Evolutionary conservation across 1,140 invertebrate species (phyloP).

Genomic region (Magallana angulata): DNA sequence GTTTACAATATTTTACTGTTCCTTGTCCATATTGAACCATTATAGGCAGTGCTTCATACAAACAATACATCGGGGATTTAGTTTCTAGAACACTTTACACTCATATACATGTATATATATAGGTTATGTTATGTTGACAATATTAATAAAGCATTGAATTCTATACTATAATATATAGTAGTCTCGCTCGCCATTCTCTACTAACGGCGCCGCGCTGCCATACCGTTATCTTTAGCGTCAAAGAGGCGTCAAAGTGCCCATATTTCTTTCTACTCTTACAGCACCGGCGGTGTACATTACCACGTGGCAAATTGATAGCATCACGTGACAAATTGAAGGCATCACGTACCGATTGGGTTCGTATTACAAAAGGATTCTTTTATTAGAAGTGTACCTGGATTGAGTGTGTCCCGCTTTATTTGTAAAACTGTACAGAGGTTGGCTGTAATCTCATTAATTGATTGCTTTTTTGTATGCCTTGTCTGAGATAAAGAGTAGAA

Average conservation of each 20-base stretch:
- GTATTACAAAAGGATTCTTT: neutral
- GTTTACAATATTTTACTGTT: no score
- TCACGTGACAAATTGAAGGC: neutral
- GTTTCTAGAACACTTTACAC: no score
- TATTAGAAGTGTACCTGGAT: neutral
- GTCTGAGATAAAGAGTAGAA: constrained; percentile 2
- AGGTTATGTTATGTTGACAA: no score
- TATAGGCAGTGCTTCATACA: no score
- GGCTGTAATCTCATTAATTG: neutral
- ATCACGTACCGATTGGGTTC: constrained; percentile 16
- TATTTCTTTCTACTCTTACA: neutral
- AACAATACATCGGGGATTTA: no score
- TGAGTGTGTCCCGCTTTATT: neutral
- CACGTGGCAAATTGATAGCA: neutral
- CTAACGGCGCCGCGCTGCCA: no score
- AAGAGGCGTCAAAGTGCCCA: neutral
- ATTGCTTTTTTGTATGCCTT: constrained; percentile 1
- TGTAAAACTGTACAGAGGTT: constrained; percentile 3
- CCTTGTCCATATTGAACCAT: no score
- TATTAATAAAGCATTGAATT: no score
- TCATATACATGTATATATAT: no score
- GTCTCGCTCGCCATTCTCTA: no score
- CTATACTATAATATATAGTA: no score
- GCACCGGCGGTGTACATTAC: neutral
- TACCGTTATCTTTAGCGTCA: no score